Conservation (phyloP, 2,797 vertebrate species). For the Coracias cyanogaster region DNA sequence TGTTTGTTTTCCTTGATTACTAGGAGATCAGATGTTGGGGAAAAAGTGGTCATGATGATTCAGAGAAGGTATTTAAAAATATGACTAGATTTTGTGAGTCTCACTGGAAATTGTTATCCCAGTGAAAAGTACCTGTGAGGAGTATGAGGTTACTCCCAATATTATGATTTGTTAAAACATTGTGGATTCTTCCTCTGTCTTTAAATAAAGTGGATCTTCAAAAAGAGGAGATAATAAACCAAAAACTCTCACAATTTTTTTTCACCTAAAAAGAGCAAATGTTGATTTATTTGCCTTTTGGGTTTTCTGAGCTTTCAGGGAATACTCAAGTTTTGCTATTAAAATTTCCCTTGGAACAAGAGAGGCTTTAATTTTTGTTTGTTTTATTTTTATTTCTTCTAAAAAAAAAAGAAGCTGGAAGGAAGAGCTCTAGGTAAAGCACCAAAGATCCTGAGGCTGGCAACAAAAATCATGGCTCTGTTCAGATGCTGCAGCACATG, state of each 20-base stretch:
- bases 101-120: constrained; percentile 34
- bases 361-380: neutral
- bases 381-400: constrained; percentile 19
- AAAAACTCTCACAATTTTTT: neutral
- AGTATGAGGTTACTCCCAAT: neutral
- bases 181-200: neutral
- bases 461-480: neutral
- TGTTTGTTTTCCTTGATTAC: constrained; percentile 57
- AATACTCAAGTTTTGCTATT: constrained; percentile 2
- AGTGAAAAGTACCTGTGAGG: constrained; percentile 28
- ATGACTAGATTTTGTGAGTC: constrained; percentile 33
- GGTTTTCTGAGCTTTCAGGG: constrained; percentile 11
- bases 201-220: constrained; percentile 30
- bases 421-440: neutral
- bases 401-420: neutral
- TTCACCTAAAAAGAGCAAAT: constrained; percentile 30
- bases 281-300: constrained; percentile 37
- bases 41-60: constrained; percentile 42
- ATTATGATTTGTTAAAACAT: neutral
- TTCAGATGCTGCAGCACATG: neutral
- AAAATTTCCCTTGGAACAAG: constrained; percentile 7
- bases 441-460: neutral
- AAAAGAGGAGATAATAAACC: neutral
- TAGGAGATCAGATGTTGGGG: constrained; percentile 26
- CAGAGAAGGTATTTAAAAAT: constrained; percentile 36